Base-by-base conservation (phyloP, 2,888 invertebrate species). In the Bellardia pandia region DNA sequence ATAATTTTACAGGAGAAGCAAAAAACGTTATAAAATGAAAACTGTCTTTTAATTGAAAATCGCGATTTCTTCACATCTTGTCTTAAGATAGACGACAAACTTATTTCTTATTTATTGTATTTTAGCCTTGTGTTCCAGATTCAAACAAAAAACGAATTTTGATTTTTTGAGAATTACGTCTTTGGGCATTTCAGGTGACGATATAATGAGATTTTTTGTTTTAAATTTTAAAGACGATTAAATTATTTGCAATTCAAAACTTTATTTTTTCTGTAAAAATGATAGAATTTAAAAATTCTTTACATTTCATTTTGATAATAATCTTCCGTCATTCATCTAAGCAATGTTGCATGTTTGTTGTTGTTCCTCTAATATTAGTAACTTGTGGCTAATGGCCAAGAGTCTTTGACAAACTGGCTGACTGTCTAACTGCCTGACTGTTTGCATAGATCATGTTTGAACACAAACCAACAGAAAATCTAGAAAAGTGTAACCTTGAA, bases 401-500 rank as follows among this genome's bases (percentile, higher is more conserved):
- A 16, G 69, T n/a, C 53, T 53, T 42, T 58, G 30, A 2, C 1
- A 58, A 37, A 33, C 33, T 37, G 33, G 14, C 60, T 37, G 16
- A 53, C 6, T 71, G 16, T 3, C 60, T 37, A 58, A 23, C 48
- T 71, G 16, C 7, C 60, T 37, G 72, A 23, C 48, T 68, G 56
- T 64, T 83, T 48, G 48, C 64, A 72, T 83, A 72, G 40, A 83
- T 77, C 62, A 72, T 45, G 62, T 58, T 64, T 71, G 14, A 56
- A 45, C 4, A 48, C n/a, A 58, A 51, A 23, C 53, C 45, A 13
- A 13, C 40, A 8, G n/a, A 23, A 33, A 58, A 62, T 48, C 13
- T 37, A 66, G n/a, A 79, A 40, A 53, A 56, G 53, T 56, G n/a
- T 71, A 76, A 75, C 75, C 85, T 80, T 80, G 85, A 85, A 75